Conservation (phyloP, 2,113 vertebrate genomes). For the Columbina picui region DNA sequence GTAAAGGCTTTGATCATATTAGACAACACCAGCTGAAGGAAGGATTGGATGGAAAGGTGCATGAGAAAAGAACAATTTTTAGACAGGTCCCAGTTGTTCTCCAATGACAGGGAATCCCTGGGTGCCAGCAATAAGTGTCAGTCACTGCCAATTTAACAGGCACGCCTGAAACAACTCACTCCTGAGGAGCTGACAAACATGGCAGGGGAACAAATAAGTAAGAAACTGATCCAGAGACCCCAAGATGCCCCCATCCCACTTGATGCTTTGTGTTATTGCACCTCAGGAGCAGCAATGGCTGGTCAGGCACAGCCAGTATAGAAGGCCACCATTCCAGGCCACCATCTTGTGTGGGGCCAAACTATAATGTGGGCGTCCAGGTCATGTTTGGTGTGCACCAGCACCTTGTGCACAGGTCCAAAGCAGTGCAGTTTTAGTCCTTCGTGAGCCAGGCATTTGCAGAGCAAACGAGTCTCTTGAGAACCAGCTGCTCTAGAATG, state of each 20-base stretch:
- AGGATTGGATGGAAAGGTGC: neutral
- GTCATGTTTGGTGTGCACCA: neutral
- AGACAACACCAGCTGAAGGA: constrained; percentile 23
- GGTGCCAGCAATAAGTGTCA: constrained; percentile 42
- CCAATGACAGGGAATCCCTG: constrained; percentile 21
- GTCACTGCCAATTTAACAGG: constrained; percentile 43
- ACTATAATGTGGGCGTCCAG: neutral
- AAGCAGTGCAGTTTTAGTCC: neutral
- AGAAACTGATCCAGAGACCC: neutral
- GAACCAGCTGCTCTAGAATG: neutral
- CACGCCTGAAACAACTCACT: constrained; percentile 10
- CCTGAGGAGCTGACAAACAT: neutral
- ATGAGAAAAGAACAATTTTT: neutral
- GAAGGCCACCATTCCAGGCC: neutral
- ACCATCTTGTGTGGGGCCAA: neutral
- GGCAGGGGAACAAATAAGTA: neutral
- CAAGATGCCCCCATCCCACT: neutral
- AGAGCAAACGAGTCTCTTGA: neutral
- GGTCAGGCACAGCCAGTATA: rapidly evolving
- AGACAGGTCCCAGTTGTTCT: constrained; percentile 1
- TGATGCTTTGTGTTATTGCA: neutral
- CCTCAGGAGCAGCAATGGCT: neutral
- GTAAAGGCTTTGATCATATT: constrained; percentile 55
- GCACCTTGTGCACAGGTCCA: rapidly evolving
- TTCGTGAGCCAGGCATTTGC: neutral